Evolutionary conservation across 1,140 invertebrate species (phyloP).

Genomic region (Tetramorium parvispinum): DNA sequence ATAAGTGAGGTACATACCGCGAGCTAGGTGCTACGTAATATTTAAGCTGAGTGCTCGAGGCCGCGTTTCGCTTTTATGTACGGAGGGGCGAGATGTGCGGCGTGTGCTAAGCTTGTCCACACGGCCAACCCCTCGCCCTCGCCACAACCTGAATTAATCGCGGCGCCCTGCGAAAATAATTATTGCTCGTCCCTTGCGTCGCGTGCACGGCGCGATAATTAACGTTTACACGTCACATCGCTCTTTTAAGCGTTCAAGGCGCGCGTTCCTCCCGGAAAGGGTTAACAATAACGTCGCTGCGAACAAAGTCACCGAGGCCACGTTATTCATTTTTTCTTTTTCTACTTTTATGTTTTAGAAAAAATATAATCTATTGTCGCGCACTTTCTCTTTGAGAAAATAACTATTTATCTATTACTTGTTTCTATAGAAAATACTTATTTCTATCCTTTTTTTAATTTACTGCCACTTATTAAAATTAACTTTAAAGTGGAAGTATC

Average conservation of each 20-base stretch:
- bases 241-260: constrained; percentile 65
- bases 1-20: constrained; percentile 54
- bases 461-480: not conserved
- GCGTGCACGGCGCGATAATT: constrained; percentile 70
- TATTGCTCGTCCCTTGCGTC: constrained; percentile 74
- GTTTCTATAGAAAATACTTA: not conserved
- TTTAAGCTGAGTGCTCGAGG: constrained; percentile 71
- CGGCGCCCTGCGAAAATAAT: constrained; percentile 72
- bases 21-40: constrained; percentile 67
- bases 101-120: constrained; percentile 71
- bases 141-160: constrained; percentile 73
- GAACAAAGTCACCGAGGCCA: not conserved
- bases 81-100: constrained; percentile 15
- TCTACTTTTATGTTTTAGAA: not conserved
- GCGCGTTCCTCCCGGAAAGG: constrained; percentile 30
- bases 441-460: not conserved
- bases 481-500: not conserved
- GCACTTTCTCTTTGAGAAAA: not conserved
- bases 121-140: constrained; percentile 38
- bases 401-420: not conserved
- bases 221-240: constrained; percentile 71
- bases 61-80: constrained; percentile 59
- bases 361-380: constrained; percentile 1
- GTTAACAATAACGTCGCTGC: constrained; percentile 39
- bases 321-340: not conserved